Evolutionary conservation across 2,888 invertebrate genomes (phyloP).

Genomic region (Lithophane socia): DNA sequence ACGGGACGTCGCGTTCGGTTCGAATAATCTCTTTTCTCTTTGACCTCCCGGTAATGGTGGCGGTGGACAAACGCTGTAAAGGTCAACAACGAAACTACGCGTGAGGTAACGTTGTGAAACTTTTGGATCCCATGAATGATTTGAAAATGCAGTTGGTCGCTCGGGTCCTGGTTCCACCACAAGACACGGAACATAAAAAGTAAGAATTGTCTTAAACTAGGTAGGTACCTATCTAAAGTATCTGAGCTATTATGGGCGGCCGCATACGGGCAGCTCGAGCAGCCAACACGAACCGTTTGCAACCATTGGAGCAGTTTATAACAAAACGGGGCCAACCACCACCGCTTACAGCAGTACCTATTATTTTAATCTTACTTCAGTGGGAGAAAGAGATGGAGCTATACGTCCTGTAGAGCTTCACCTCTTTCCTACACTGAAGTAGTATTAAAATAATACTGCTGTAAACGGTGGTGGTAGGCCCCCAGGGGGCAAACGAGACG

Average conservation of each 20-base stretch:
- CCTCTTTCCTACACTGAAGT: too few species aligned
- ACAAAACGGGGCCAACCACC: not conserved
- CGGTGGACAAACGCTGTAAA: too few species aligned
- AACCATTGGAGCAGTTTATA: not conserved
- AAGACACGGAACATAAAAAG: not conserved
- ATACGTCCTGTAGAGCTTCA: too few species aligned
- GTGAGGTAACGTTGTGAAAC: not conserved
- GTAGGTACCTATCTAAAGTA: not conserved
- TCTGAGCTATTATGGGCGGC: not conserved
- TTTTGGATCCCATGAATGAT: not conserved
- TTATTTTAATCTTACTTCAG: too few species aligned
- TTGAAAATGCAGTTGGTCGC: not conserved
- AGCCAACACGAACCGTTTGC: not conserved
- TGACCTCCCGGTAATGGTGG: too few species aligned
- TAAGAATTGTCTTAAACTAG: not conserved
- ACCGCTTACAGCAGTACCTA: too few species aligned
- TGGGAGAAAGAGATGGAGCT: too few species aligned
- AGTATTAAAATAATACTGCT: too few species aligned
- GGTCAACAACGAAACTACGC: not conserved
- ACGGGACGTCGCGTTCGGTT: too few species aligned
- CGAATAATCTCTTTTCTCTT: too few species aligned
- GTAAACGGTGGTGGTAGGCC: too few species aligned
- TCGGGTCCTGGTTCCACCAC: not conserved
- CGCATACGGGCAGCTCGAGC: constrained; percentile 3
- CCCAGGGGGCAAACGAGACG: not conserved